Base-by-base conservation (phyloP, 2,888 invertebrate genomes). In the Altica lythri region DNA sequence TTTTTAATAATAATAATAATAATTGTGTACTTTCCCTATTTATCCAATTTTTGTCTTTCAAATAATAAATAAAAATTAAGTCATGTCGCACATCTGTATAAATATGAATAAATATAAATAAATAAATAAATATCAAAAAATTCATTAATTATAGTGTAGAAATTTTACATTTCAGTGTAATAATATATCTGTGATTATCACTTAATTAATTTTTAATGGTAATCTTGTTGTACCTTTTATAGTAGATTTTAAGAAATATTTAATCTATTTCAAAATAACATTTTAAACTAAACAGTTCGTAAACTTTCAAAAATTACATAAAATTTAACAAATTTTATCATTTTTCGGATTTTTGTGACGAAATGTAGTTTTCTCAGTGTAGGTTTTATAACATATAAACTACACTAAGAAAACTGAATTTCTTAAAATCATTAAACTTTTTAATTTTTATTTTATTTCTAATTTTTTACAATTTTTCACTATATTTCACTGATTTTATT, bases 181-280 rank as follows among this genome's bases (percentile, higher is more conserved):
- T 53, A 46, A 53, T 47, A 40, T 55, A 51, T 51, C 51, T 57
- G 57, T 57, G 46, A 50, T 69, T 61, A 62, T 53, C 49, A 53
- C 48, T 53, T 35, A 49, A n/a, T n/a, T n/a, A n/a, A 42, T 56
- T 60, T 70, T 67, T 65, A 61, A 60, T 62, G 64, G 61, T 66
- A 65, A 64, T 63, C 66, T 57, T 57, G 53, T 60, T 54, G 60
- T 57, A 57, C 57, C 54, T 60, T 61, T 65, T 66, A 65, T 67
- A 68, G 55, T 61, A 59, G 59, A n/a, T 38, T 47, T 49, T 59
- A 53, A 55, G 45, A 53, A 12, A 47, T 43, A 52, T 55, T 59
- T 46, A 53, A 51, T 44, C 40, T 48, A 49, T 44, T 55, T 57
- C 38, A 59, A 52, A 56, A 57, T 61, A 4, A 57, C 52, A 61